phyloP scores from a whole-genome alignment of 2,113 vertebrate species.

The Lethenteron reissneri region DNA sequence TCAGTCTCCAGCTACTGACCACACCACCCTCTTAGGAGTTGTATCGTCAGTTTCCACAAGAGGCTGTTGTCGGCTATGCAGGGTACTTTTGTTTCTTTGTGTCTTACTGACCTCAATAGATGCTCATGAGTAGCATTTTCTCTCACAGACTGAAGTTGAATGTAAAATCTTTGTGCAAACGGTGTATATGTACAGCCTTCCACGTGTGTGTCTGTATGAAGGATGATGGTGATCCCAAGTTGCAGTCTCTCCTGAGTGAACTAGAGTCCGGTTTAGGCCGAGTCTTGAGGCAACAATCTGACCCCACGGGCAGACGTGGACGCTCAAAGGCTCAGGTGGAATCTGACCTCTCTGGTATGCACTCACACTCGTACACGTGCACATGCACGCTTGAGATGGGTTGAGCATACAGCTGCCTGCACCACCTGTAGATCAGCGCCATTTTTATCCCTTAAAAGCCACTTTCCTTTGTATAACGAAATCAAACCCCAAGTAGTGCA shows the following conservation, averaged over 20 bases:
- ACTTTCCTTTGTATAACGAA: no score
- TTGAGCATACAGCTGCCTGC: not conserved
- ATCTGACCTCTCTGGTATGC: conserved; percentile 44
- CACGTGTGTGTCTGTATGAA: conserved; percentile 37
- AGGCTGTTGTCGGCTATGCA: no score
- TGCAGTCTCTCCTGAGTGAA: conserved; percentile 63
- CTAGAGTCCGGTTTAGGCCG: conserved; percentile 61
- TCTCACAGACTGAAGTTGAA: not conserved
- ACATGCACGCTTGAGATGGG: not conserved
- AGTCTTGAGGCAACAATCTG: conserved; percentile 38
- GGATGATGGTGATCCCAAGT: conserved; percentile 71
- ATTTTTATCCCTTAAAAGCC: not conserved
- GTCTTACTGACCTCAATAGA: not conserved
- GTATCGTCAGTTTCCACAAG: no score
- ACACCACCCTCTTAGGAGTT: no score
- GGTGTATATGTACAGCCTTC: not conserved
- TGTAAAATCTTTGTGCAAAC: conserved; percentile 6
- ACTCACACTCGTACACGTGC: not conserved
- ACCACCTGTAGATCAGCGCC: not conserved
- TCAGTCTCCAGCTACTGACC: no score
- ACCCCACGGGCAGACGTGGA: conserved; percentile 20
- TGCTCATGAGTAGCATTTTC: not conserved
- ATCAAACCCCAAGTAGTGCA: no score
- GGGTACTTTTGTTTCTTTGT: not conserved
- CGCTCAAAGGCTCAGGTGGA: conserved; percentile 25